Percentiles rank a stretch among this genome's conserved stretches.
Conservation (phyloP, 2,113 vertebrate genomes). For the Apaloderma vittatum region DNA sequence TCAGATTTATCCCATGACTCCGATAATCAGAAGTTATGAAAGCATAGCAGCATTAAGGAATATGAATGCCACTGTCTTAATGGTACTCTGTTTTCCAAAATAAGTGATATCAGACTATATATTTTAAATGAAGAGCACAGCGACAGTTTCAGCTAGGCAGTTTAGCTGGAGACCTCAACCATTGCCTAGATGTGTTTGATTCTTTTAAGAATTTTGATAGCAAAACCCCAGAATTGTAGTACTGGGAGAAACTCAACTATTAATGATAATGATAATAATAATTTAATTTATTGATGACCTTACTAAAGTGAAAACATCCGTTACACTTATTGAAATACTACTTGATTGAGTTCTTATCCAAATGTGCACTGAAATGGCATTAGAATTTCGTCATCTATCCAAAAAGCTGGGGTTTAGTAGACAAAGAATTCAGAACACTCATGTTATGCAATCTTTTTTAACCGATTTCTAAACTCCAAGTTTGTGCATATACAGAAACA, state of each 20-base stretch:
- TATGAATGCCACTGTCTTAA: neutral
- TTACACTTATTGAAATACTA: neutral
- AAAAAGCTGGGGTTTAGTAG: conserved; percentile 22
- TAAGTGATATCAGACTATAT: neutral
- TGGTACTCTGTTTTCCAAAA: neutral
- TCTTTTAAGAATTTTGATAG: neutral
- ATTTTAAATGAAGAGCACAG: neutral
- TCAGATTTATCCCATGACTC: conserved; percentile 15
- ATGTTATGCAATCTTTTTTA: conserved; percentile 9
- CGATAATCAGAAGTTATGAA: neutral
- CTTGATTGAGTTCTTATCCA: neutral
- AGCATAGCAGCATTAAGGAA: neutral
- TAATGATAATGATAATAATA: neutral
- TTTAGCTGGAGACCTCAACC: neutral
- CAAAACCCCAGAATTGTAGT: neutral
- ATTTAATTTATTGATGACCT: neutral
- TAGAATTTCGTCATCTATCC: conserved; percentile 1
- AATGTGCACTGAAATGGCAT: neutral
- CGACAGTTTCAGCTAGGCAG: neutral
- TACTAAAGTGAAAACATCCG: neutral
- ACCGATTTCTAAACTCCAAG: neutral
- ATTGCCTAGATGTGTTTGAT: neutral
- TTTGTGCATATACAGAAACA: neutral
- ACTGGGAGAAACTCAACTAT: neutral
- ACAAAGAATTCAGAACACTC: conserved; percentile 27